Base-by-base conservation (phyloP, 2,113 vertebrate genomes). In the Nothocercus julius region DNA sequence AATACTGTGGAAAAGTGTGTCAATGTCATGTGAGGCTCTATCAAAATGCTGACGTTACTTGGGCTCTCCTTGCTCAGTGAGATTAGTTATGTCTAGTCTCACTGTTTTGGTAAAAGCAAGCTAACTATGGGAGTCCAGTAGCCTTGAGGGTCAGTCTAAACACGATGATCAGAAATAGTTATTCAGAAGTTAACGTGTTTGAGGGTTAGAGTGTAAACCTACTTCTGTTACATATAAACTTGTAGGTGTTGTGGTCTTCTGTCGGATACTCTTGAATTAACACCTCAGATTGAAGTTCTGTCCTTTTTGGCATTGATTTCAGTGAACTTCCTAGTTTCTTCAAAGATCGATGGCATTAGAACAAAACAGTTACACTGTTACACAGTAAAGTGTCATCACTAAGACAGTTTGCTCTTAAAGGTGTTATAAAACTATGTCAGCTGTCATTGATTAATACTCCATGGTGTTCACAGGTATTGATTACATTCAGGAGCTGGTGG, bases 221-320 rank as follows among this genome's bases (percentile, higher is more conserved):
- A 32, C 36, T 68, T 72, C 75, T 20, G 4, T 42, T 85, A 32
- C 8, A 83, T 75, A 12, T 28, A 47, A 75, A 70, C 19, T 20
- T 68, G 42, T 5, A 90, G 18, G 9, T 86, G 42, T 38, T 85
- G 12, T 27, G 67, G 15, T 20, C 32, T 74, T 22, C 32, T 8
- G 3, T 81, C 67, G 32, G 13, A 9, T 51, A 68, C 67, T 81
- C 42, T 78, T 25, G 47, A 75, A 84, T 64, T 69, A 32, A 34
- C n/a, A 34, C 22, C 67, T 94, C 64, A 76, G 81, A 89, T 40
- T 92, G 74, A 93, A 92, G 75, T 84, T 94, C 45, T 89, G 88
- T 93, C 86, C 85, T 93, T 86, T 93, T 45, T 20, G 51, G 42
- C 73, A 90, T 88, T 84, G 92, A 92, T 94, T 94, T 93, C 86